These are phyloP conservation scores for Pandemis heparana DNA, from an alignment of 2,888 invertebrate genomes.

Conservation along the genomic window DNA sequence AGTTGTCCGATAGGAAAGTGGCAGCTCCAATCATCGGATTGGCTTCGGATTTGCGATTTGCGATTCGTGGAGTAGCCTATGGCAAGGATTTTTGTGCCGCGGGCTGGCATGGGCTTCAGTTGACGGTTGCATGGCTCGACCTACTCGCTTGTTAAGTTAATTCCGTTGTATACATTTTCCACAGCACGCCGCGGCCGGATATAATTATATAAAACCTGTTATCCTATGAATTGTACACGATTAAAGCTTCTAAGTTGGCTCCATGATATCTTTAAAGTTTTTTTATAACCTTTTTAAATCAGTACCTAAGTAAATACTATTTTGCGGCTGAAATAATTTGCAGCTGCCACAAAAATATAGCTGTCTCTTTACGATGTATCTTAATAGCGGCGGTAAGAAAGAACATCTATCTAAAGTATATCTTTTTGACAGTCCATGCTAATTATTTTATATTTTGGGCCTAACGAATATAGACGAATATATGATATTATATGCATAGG, in stretches of 20 bases:
- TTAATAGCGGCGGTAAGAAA: not conserved
- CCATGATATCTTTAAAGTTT: slow-evolving; percentile 47
- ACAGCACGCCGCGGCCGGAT: slow-evolving; percentile 74
- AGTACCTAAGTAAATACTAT: too few relatives aligned
- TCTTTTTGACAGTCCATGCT: not conserved
- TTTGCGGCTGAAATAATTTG: not conserved
- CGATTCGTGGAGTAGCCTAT: slow-evolving; percentile 19
- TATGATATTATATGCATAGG: not conserved
- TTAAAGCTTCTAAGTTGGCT: slow-evolving; percentile 61
- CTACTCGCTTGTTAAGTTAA: slow-evolving; percentile 29
- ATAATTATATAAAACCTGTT: slow-evolving; percentile 56
- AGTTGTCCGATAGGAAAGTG: not conserved
- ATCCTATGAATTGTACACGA: slow-evolving; percentile 62
- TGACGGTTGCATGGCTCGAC: slow-evolving; percentile 53
- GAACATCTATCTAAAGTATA: too few relatives aligned
- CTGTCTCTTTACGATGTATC: not conserved
- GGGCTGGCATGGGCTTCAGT: slow-evolving; percentile 66
- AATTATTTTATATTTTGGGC: not conserved
- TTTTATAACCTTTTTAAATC: not conserved
- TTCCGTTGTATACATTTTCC: slow-evolving; percentile 64
- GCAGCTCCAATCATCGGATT: slow-evolving; percentile 22
- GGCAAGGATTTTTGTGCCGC: slow-evolving; percentile 28
- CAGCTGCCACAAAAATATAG: not conserved
- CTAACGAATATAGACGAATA: not conserved
- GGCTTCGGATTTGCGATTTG: slow-evolving; percentile 34